phyloP scores from a whole-genome alignment of 1,140 invertebrate species.

The Calycopis cecrops region DNA sequence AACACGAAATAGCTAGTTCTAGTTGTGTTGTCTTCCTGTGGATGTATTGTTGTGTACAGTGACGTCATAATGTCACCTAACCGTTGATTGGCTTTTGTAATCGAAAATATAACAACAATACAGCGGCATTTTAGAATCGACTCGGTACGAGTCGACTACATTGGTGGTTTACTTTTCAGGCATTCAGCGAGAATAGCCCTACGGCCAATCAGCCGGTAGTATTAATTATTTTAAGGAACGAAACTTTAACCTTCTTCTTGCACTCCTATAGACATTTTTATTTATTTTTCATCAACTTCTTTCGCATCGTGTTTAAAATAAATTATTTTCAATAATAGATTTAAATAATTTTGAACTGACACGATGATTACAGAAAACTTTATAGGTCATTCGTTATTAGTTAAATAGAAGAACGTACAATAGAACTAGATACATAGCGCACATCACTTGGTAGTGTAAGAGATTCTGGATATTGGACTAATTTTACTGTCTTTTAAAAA shows the following conservation, averaged over 20 bases:
- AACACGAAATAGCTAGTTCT: conserved; percentile 65
- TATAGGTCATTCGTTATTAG: conserved; percentile 15
- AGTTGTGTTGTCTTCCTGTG: conserved; percentile 69
- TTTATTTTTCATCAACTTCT: conserved; percentile 60
- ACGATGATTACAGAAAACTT: conserved; percentile 20
- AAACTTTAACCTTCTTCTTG: conserved; percentile 67
- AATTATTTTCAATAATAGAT: conserved; percentile 32
- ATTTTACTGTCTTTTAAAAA: conserved; percentile 4
- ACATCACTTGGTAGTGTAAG: conserved; percentile 46
- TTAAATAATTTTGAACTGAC: conserved; percentile 27
- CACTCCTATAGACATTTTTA: conserved; percentile 62
- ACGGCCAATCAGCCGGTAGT: conserved; percentile 81
- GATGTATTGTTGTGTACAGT: conserved; percentile 69
- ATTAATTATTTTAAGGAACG: conserved; percentile 72
- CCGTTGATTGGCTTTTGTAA: conserved; percentile 34
- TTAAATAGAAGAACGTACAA: conserved; percentile 13
- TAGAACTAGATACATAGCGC: conserved; percentile 36
- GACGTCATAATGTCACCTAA: conserved; percentile 26
- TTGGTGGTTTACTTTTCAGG: conserved; percentile 78
- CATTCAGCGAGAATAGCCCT: conserved; percentile 80
- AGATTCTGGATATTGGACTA: neutral
- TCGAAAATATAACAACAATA: conserved; percentile 57
- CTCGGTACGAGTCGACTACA: conserved; percentile 69
- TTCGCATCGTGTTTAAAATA: conserved; percentile 67
- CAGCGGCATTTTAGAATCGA: conserved; percentile 67